phyloP scores from a whole-genome alignment of 2,797 vertebrate species.

The Holocentrus rufus region DNA sequence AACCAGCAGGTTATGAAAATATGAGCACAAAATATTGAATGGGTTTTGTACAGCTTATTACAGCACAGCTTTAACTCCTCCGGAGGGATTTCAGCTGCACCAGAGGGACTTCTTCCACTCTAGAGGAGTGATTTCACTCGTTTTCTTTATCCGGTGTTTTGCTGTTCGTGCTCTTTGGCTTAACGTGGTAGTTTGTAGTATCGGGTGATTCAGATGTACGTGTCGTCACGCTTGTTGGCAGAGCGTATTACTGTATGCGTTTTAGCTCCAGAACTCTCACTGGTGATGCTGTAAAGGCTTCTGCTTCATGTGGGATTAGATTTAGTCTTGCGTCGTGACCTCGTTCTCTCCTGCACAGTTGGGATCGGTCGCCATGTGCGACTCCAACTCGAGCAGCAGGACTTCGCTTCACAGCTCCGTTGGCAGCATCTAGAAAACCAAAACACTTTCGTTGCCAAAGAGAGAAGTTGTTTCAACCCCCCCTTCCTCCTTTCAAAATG shows the following conservation, averaged over 20 bases:
- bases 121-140: constrained; percentile 5
- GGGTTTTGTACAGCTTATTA: neutral
- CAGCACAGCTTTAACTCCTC: neutral
- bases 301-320: neutral
- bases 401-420: constrained; percentile 2
- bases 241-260: neutral
- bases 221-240: neutral
- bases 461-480: neutral
- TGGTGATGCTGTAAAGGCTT: neutral
- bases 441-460: constrained; percentile 38
- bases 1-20: constrained; percentile 1
- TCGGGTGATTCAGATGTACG: neutral
- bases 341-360: neutral
- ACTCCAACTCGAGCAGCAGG: neutral
- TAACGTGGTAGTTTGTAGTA: constrained; percentile 1
- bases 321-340: constrained; percentile 3
- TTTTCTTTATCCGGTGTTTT: constrained; percentile 6
- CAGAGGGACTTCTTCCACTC: neutral
- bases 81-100: too few species aligned
- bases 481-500: neutral
- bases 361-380: neutral
- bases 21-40: neutral
- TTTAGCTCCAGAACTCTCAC: neutral
- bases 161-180: constrained; percentile 30
- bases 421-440: constrained; percentile 22